These are phyloP conservation scores for Hybognathus amarus DNA, from an alignment of 2,797 vertebrate genomes.

Conservation along the genomic window DNA sequence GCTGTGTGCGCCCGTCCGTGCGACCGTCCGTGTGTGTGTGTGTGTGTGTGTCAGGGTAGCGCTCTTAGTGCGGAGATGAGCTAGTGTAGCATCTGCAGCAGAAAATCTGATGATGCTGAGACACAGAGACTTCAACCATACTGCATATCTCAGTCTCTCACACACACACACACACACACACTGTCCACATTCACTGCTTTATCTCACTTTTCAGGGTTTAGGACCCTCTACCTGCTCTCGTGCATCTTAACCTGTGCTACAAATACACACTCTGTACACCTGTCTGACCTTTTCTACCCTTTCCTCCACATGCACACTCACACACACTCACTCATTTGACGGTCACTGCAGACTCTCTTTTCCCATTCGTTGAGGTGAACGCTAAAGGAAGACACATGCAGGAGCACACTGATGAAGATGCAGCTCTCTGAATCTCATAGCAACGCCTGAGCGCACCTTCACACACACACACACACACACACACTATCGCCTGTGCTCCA, in stretches of 20 bases:
- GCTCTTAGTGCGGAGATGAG: slow-evolving; percentile 43
- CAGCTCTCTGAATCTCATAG: slow-evolving; percentile 61
- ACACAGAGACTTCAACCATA: slow-evolving; percentile 63
- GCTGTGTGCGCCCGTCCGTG: slow-evolving; percentile 32
- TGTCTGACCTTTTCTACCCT: slow-evolving; percentile 65
- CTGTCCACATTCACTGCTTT: slow-evolving; percentile 33
- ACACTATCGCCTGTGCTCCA: slow-evolving; percentile 61
- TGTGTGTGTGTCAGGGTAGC: slow-evolving; percentile 40
- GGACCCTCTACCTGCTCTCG: neutral
- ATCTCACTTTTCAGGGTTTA: slow-evolving; percentile 42
- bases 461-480: slow-evolving; percentile 57
- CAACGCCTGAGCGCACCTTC: slow-evolving; percentile 63
- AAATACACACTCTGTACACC: slow-evolving; percentile 65
- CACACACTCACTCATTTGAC: slow-evolving; percentile 18
- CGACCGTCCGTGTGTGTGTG: slow-evolving; percentile 24
- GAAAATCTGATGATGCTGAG: slow-evolving; percentile 58
- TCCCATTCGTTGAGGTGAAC: slow-evolving; percentile 29
- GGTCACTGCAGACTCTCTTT: slow-evolving; percentile 41
- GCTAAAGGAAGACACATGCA: slow-evolving; percentile 42
- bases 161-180: slow-evolving; percentile 34
- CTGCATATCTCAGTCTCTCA: slow-evolving; percentile 53
- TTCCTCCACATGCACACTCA: slow-evolving; percentile 58
- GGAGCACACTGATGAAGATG: slow-evolving; percentile 63
- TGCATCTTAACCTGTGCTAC: slow-evolving; percentile 52
- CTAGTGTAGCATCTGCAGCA: slow-evolving; percentile 46